Conservation (phyloP, 2,888 invertebrate genomes). For the Tipula helvola region DNA sequence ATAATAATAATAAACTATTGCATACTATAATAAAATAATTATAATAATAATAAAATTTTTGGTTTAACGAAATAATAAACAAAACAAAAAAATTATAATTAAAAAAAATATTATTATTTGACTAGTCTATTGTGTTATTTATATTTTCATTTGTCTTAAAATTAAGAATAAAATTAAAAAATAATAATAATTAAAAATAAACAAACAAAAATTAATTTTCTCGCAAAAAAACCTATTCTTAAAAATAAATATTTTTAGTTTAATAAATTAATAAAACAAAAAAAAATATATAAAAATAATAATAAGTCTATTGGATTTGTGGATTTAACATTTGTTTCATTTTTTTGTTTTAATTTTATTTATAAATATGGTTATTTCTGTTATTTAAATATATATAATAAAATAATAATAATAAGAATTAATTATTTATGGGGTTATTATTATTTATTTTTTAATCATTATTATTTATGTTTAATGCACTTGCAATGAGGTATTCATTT, state of each 20-base stretch:
- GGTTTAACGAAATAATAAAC: background rate
- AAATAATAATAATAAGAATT: background rate
- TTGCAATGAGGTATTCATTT: constrained; percentile 22
- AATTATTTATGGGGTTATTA: background rate
- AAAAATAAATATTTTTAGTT: background rate
- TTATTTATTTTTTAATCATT: constrained; percentile 10
- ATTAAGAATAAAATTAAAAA: background rate
- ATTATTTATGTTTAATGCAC: constrained; percentile 19
- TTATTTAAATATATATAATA: background rate
- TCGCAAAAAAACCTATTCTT: background rate
- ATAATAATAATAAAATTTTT: constrained; percentile 1
- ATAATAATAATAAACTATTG: background rate
- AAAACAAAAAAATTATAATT: background rate
- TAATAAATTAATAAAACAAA: background rate
- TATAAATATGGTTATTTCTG: background rate
- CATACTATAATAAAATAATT: background rate
- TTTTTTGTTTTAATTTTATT: background rate
- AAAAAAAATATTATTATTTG: background rate
- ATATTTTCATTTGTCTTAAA: background rate
- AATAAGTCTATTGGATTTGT: background rate
- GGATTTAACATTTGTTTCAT: background rate
- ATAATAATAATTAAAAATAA: background rate
- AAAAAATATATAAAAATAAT: background rate
- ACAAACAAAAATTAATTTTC: background rate
- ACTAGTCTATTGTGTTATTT: constrained; percentile 4